Evolutionary conservation across 23 tunicate species (phyloP).

Genomic region (Phallusia fumigata): DNA sequence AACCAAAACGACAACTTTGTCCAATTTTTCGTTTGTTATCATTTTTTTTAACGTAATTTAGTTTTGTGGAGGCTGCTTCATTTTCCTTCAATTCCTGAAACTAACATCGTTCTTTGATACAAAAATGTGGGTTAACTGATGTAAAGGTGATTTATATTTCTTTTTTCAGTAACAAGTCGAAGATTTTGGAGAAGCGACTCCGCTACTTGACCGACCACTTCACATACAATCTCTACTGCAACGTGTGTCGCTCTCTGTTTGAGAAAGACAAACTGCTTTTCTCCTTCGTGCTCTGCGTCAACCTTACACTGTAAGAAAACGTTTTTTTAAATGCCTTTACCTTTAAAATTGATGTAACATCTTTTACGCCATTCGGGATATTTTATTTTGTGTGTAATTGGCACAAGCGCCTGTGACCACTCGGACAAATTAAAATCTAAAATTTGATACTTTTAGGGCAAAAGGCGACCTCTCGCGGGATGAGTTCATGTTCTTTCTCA

Average conservation of each 20-base stretch:
- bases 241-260: slow-evolving; percentile 96
- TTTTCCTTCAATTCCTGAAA: no score
- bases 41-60: no score
- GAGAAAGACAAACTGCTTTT: slow-evolving; percentile 97
- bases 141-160: no score
- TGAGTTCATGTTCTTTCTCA: slow-evolving; percentile 93
- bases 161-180: slow-evolving; percentile 82
- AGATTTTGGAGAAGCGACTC: slow-evolving; percentile 89
- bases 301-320: slow-evolving; percentile 80
- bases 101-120: no score
- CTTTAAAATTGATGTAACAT: background rate
- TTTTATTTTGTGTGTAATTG: no score
- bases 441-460: slow-evolving; percentile 67
- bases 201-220: slow-evolving; percentile 95
- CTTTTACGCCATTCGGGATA: background rate
- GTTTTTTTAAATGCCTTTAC: background rate
- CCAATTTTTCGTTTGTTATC: no score
- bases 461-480: slow-evolving; percentile 78
- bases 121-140: no score
- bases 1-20: no score
- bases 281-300: slow-evolving; percentile 91
- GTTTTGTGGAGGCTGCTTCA: no score
- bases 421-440: no score
- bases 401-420: background rate
- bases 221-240: slow-evolving; percentile 99